phyloP scores from a whole-genome alignment of 2,888 invertebrate genomes.

The Pristionchus arcanus region DNA sequence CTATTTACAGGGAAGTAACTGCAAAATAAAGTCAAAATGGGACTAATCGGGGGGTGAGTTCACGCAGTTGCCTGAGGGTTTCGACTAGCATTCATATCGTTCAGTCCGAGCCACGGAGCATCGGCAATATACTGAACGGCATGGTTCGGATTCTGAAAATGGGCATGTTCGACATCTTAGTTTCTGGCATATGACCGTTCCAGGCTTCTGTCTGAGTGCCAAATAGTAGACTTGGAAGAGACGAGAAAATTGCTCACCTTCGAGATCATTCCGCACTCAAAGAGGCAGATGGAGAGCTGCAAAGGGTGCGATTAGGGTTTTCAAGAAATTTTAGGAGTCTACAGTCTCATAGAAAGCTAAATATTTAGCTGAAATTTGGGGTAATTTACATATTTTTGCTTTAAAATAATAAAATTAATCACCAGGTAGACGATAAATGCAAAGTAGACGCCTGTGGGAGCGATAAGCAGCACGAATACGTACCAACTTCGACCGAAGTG shows the following conservation, averaged over 20 bases:
- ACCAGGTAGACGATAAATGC: conserved; percentile 87
- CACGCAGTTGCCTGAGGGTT: background rate
- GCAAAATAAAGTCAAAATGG: background rate
- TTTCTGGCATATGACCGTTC: background rate
- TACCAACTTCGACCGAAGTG: conserved; percentile 79
- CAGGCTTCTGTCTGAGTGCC: background rate
- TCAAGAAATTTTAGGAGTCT: background rate
- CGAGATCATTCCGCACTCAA: conserved; percentile 64
- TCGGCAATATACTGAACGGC: conserved; percentile 40
- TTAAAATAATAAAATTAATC: conserved; percentile 78
- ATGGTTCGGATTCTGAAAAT: conserved; percentile 13
- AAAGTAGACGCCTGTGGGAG: conserved; percentile 86
- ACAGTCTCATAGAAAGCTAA: background rate
- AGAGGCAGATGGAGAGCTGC: conserved; percentile 66
- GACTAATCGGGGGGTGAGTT: background rate
- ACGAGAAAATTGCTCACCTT: conserved; percentile 50
- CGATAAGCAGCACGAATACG: conserved; percentile 80
- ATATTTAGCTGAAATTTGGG: background rate
- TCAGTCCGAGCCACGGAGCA: conserved; percentile 25
- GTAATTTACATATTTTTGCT: background rate
- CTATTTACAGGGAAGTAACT: background rate
- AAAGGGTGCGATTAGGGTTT: conserved; percentile 28
- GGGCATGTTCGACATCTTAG: background rate
- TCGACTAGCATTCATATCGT: conserved; percentile 28
- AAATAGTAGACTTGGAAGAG: background rate